These are phyloP conservation scores for Helobdella robusta DNA, from an alignment of 2,888 invertebrate genomes.

Conservation along the genomic window DNA sequence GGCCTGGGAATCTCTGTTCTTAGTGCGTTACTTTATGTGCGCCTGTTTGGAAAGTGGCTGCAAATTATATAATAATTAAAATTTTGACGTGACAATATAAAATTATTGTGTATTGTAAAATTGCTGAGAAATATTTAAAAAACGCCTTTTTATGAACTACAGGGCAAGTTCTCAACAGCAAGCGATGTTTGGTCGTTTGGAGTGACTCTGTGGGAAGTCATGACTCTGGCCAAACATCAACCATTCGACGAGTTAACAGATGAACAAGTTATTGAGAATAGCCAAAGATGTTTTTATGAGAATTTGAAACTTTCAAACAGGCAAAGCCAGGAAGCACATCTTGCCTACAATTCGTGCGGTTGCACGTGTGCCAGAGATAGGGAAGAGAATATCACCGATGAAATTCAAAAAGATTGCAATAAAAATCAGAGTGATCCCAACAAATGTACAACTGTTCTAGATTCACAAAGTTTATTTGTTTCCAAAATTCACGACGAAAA, in stretches of 20 bases:
- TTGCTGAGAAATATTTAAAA: too few species aligned
- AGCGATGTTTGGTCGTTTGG: constrained; percentile 49
- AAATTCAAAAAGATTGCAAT: not conserved
- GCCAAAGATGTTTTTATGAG: not conserved
- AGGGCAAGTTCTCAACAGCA: constrained; percentile 42
- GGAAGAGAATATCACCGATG: not conserved
- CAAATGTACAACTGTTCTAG: too few species aligned
- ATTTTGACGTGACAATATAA: not conserved
- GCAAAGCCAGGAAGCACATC: not conserved
- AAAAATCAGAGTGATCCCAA: not conserved
- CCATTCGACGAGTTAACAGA: constrained; percentile 70
- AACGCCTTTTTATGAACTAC: too few species aligned
- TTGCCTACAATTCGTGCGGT: not conserved
- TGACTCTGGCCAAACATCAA: constrained; percentile 65
- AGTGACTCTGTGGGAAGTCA: constrained; percentile 75
- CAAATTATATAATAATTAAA: not conserved
- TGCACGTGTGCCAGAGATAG: not conserved
- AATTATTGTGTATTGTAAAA: not conserved
- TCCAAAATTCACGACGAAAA: not conserved
- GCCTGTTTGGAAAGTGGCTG: not conserved
- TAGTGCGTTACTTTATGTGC: constrained; percentile 37
- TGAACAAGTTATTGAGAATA: constrained; percentile 54
- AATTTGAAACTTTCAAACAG: not conserved
- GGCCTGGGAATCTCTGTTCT: constrained; percentile 72
- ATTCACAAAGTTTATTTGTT: too few species aligned